phyloP scores from a whole-genome alignment of 2,888 invertebrate species.

The Chydorus sphaericus region DNA sequence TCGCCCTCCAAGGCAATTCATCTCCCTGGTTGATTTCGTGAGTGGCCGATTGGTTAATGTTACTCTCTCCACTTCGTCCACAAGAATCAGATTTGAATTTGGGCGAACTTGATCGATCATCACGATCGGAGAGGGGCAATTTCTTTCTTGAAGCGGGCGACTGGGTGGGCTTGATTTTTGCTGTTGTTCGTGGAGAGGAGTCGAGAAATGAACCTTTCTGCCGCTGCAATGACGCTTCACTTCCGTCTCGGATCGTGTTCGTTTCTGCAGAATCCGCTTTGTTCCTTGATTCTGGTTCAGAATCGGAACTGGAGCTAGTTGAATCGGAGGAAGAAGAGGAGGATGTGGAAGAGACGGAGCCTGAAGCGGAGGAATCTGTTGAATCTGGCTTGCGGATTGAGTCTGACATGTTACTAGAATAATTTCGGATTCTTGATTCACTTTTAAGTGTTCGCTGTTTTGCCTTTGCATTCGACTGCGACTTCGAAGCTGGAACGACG shows the following conservation, averaged over 20 bases:
- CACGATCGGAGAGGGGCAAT: not conserved
- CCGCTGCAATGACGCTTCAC: not conserved
- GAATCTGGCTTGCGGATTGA: not conserved
- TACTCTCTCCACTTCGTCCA: not conserved
- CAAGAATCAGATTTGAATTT: not conserved
- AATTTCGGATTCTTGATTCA: not conserved
- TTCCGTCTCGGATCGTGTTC: slow-evolving; percentile 2
- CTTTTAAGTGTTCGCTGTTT: slow-evolving; percentile 1
- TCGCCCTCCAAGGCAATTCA: not conserved
- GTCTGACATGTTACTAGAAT: not conserved
- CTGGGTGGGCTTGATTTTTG: slow-evolving; percentile 2
- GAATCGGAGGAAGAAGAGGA: slow-evolving; percentile 21
- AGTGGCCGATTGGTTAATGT: not conserved
- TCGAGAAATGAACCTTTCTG: not conserved
- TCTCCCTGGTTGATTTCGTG: not conserved
- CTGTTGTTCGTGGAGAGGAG: not conserved
- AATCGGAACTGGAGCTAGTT: slow-evolving; percentile 8
- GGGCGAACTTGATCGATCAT: not conserved
- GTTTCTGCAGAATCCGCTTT: not conserved
- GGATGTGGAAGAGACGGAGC: slow-evolving; percentile 21
- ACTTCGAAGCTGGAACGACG: not conserved
- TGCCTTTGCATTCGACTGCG: not conserved
- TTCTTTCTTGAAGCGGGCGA: slow-evolving; percentile 12
- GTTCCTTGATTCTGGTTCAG: not conserved
- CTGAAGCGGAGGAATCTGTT: slow-evolving; percentile 12